A percentile compares a stretch with the other conserved stretches of the same genome.
phyloP scores from a whole-genome alignment of 2,888 invertebrate species.

The Trissoscelio sp. region DNA sequence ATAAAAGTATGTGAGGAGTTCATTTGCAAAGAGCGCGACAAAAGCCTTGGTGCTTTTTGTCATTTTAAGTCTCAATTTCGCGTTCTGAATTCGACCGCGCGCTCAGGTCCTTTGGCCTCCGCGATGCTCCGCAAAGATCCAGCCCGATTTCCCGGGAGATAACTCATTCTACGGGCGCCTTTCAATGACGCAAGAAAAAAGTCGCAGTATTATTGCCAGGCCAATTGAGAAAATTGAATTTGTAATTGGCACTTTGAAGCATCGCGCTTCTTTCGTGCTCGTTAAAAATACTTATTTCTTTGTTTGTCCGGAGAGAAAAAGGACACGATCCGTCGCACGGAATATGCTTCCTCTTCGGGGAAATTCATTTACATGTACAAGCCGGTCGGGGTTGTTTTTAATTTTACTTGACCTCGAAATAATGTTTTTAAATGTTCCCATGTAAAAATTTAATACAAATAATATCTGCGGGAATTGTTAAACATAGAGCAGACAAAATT shows the following conservation, averaged over 20 bases:
- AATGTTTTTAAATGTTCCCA: background rate
- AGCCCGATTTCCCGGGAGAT: constrained; percentile 64
- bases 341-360: constrained; percentile 16
- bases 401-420: constrained; percentile 15
- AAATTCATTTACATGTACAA: constrained; percentile 33
- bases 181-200: constrained; percentile 63
- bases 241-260: constrained; percentile 66
- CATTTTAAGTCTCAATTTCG: constrained; percentile 70
- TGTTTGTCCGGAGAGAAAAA: constrained; percentile 28
- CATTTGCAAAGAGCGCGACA: constrained; percentile 69
- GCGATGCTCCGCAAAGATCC: constrained; percentile 60
- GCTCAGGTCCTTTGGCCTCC: constrained; percentile 64
- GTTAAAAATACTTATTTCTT: constrained; percentile 57
- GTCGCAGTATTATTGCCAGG: constrained; percentile 60
- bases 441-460: too few species aligned
- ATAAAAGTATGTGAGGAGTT: constrained; percentile 68
- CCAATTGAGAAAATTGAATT: constrained; percentile 69
- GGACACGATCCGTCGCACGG: background rate
- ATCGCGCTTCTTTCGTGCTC: constrained; percentile 36
- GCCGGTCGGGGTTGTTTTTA: constrained; percentile 11
- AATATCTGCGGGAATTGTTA: too few species aligned
- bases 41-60: constrained; percentile 71
- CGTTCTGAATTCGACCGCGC: constrained; percentile 68
- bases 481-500: too few species aligned
- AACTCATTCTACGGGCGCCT: constrained; percentile 53